Evolutionary conservation across 2,113 vertebrate species (phyloP).

Genomic region (Callaeas wilsoni): DNA sequence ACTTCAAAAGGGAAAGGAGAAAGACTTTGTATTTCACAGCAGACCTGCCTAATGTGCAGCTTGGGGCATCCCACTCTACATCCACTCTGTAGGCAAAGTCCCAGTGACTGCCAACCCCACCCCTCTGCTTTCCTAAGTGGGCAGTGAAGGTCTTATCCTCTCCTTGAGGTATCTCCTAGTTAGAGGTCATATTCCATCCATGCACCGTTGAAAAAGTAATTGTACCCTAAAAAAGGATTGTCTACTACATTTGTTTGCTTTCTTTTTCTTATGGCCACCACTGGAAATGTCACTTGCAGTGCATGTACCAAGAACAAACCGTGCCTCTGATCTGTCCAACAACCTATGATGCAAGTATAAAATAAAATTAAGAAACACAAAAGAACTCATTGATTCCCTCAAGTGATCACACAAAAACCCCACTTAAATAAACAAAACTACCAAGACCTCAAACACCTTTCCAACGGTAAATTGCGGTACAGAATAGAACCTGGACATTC

Average conservation of each 20-base stretch:
- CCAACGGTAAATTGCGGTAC: not conserved
- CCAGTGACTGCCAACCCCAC: not conserved
- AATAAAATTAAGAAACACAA: not conserved
- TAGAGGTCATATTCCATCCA: not conserved
- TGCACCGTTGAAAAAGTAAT: not conserved
- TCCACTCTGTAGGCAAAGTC: not conserved
- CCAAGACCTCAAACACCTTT: not conserved
- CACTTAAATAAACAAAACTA: not conserved
- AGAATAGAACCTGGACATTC: not conserved
- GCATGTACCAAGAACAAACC: not conserved
- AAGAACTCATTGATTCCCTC: not conserved
- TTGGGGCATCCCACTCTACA: not conserved
- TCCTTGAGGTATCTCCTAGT: not conserved
- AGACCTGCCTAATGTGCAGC: not conserved
- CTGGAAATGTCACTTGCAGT: not conserved
- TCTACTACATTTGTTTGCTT: not conserved
- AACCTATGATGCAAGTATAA: not conserved
- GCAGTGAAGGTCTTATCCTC: not conserved
- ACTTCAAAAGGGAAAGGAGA: not conserved
- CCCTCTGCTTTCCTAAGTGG: fast-evolving
- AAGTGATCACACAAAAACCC: not conserved
- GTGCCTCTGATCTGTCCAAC: not conserved
- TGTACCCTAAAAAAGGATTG: not conserved
- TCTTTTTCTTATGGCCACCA: not conserved
- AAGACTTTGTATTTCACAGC: not conserved